phyloP scores from a whole-genome alignment of 1,140 invertebrate species.

The Phymastichus coffea region DNA sequence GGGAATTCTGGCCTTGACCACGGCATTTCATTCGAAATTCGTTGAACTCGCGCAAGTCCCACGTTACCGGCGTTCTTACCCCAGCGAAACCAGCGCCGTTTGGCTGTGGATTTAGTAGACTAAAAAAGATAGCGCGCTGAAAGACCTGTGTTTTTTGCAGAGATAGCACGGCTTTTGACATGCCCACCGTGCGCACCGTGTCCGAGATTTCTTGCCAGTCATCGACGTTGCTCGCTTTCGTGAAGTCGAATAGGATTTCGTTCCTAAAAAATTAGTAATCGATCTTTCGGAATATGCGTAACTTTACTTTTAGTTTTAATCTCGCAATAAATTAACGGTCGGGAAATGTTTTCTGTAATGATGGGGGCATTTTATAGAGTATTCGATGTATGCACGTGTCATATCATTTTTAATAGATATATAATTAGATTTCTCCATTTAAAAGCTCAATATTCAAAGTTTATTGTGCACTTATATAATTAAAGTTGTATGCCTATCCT shows the following conservation, averaged over 20 bases:
- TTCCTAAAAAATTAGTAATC: no score
- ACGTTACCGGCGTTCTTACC: slow-evolving; percentile 51
- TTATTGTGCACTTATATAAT: no score
- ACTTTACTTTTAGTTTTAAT: no score
- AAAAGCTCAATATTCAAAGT: no score
- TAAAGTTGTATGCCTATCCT: no score
- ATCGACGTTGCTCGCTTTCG: slow-evolving; percentile 39
- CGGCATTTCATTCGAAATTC: slow-evolving; percentile 60
- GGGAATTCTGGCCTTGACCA: slow-evolving; percentile 58
- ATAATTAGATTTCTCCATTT: no score
- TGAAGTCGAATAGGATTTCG: slow-evolving; percentile 54
- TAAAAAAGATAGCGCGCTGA: slow-evolving; percentile 67
- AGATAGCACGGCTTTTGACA: slow-evolving; percentile 64
- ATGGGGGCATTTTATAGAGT: no score
- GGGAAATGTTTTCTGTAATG: no score
- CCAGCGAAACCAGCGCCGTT: slow-evolving; percentile 73
- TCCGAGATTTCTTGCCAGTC: slow-evolving; percentile 67
- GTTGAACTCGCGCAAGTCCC: slow-evolving; percentile 56
- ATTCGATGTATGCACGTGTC: no score
- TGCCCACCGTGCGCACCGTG: slow-evolving; percentile 64
- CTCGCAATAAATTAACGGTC: no score
- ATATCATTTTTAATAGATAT: no score
- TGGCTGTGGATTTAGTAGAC: slow-evolving; percentile 67
- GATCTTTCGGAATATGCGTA: no score
- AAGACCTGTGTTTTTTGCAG: slow-evolving; percentile 63